Base-by-base conservation (phyloP, 2,797 vertebrate genomes). In the Botia kubotai region DNA sequence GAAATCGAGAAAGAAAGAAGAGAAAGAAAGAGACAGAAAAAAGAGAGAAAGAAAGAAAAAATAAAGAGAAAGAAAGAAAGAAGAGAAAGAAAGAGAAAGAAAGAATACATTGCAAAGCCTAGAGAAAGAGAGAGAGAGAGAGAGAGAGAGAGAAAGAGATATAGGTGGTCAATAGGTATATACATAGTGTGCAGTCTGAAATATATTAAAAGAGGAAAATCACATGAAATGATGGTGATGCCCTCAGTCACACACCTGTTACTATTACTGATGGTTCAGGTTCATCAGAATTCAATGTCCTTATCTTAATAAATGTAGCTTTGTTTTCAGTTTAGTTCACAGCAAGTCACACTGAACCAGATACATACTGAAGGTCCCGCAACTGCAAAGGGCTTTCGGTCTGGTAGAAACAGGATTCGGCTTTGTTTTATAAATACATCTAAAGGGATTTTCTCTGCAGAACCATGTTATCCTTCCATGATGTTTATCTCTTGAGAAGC, bases 401-500 rank as follows among this genome's bases (percentile, higher is more conserved):
- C 60, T 53, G 12, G 3, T 16, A 48, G 58, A 78, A 21, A 71
- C 60, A 12, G 55, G 17, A 60, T 60, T 69, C 65, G 48, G 66
- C 48, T 7, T 70, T 70, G 23, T 70, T 70, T 70, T 29, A 33
- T 23, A 78, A 60, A 77, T 69, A 68, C 16, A 33, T 78, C 39
- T 70, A 21, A 70, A 60, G 60, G 67, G 76, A 60, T 78, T 78
- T 78, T 71, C 76, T 13, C 11, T 50, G 55, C 53, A 17, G 58
- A 13, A 33, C 23, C 48, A 46, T 78, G 21, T 78, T 70, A 78
- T 70, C 55, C 60, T 70, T 68, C 10, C 55, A 50, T 48, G 36
- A 71, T 70, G 53, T 48, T 52, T 43, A 39, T 67, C 48, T 60
- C n/a, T 19, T 50, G 73, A 58, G 69, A 60, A 43, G 17, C 36